Conservation (phyloP, 2,888 invertebrate species). For the Leptopilina myrica region DNA sequence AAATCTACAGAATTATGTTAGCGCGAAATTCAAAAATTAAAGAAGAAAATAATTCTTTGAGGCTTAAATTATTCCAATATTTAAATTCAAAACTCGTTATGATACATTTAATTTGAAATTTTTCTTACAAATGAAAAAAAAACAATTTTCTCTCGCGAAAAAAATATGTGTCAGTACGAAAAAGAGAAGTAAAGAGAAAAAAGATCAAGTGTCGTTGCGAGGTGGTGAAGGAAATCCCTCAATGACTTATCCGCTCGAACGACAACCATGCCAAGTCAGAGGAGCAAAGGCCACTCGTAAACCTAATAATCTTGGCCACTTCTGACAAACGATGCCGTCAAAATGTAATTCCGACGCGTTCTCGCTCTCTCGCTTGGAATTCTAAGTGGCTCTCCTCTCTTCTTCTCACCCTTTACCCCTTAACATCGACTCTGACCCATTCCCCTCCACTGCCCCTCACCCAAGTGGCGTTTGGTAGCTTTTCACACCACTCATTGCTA, state of each 20-base stretch:
- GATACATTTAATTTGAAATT: too few species aligned
- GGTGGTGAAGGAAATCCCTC: conserved; percentile 32
- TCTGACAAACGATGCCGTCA: conserved; percentile 75
- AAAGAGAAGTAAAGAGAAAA: not conserved
- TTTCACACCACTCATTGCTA: conserved; percentile 57
- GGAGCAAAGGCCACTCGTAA: conserved; percentile 71
- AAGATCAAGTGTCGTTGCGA: conserved; percentile 6
- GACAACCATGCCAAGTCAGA: conserved; percentile 64
- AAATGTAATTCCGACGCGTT: conserved; percentile 72
- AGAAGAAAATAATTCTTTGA: too few species aligned
- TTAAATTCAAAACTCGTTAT: too few species aligned
- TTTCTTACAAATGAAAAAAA: too few species aligned
- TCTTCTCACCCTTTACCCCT: conserved; percentile 48
- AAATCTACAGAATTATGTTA: too few species aligned
- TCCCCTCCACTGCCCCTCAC: too few species aligned
- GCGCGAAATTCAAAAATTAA: too few species aligned
- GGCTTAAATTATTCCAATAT: too few species aligned
- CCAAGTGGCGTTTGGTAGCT: conserved; percentile 46
- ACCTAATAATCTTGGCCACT: conserved; percentile 74
- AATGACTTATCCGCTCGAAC: conserved; percentile 66
- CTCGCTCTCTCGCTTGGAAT: conserved; percentile 62
- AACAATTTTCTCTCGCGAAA: not conserved
- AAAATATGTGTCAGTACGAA: not conserved
- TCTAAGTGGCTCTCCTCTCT: conserved; percentile 65
- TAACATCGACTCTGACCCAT: conserved; percentile 43